Evolutionary conservation across 2,113 vertebrate species (phyloP).

Genomic region (Antigone vipio): DNA sequence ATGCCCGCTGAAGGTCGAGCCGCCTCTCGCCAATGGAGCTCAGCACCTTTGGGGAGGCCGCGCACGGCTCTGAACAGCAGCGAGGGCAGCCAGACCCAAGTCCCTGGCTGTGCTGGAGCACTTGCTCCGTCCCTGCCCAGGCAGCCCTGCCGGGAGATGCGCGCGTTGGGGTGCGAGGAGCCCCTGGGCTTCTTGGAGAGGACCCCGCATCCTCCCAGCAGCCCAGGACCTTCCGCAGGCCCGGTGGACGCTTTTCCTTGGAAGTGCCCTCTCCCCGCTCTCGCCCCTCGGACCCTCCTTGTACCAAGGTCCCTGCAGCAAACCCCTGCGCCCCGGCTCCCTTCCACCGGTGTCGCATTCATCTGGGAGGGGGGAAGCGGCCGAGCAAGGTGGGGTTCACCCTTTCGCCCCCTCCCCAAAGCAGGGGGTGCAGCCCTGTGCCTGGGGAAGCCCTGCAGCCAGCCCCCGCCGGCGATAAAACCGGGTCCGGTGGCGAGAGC

Average conservation of each 20-base stretch:
- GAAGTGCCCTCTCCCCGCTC: too few species aligned
- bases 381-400: not conserved
- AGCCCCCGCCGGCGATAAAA: not conserved
- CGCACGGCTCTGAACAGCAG: not conserved
- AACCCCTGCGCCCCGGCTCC: rapidly evolving
- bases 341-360: too few species aligned
- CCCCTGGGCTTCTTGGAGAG: too few species aligned
- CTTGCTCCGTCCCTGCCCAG: not conserved
- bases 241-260: not conserved
- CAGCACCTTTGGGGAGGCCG: not conserved
- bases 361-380: too few species aligned
- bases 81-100: rapidly evolving
- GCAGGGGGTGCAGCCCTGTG: not conserved
- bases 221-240: not conserved
- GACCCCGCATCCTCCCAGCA: not conserved
- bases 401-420: rapidly evolving
- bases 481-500: rapidly evolving
- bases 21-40: not conserved
- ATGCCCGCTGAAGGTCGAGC: not conserved
- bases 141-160: not conserved
- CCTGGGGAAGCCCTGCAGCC: not conserved
- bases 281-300: not conserved
- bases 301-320: rapidly evolving
- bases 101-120: not conserved
- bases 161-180: rapidly evolving